A percentile compares a stretch with the other conserved stretches of the same genome.
Evolutionary conservation across 2,797 vertebrate species (phyloP).

Genomic region (Orestias chungarensis): DNA sequence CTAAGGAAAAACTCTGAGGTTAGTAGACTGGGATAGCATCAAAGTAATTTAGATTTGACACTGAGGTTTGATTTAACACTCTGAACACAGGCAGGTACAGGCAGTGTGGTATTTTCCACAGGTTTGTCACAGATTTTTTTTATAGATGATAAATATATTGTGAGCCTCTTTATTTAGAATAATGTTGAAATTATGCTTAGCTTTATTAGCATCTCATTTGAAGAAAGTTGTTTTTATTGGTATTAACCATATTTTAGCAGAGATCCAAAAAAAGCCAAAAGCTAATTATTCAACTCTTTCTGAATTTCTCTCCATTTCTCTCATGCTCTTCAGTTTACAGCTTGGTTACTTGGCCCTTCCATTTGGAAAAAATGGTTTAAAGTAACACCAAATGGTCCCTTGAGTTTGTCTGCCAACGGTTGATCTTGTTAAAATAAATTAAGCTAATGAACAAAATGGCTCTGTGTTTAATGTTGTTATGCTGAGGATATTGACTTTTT

Average conservation of each 20-base stretch:
- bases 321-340: conserved; percentile 33
- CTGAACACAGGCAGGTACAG: too few relatives aligned
- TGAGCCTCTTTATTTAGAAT: conserved; percentile 57
- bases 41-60: conserved; percentile 1
- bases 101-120: conserved; percentile 10
- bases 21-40: not conserved
- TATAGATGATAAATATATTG: conserved; percentile 51
- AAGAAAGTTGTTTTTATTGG: conserved; percentile 39
- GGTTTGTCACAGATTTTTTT: conserved; percentile 58
- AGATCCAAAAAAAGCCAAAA: too few relatives aligned
- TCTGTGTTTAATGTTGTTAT: conserved; percentile 14
- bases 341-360: conserved; percentile 55
- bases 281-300: too few relatives aligned
- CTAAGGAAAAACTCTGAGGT: conserved; percentile 2
- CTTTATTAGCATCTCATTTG: conserved; percentile 21
- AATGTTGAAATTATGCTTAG: conserved; percentile 47
- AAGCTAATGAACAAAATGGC: conserved; percentile 32
- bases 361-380: conserved; percentile 63
- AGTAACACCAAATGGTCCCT: conserved; percentile 48
- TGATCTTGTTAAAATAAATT: conserved; percentile 42
- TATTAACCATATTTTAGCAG: conserved; percentile 55
- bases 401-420: conserved; percentile 29
- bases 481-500: conserved; percentile 4
- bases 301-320: conserved; percentile 57
- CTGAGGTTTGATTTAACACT: too few relatives aligned